Base-by-base conservation (phyloP, 2,113 vertebrate species). In the Malurus melanocephalus region DNA sequence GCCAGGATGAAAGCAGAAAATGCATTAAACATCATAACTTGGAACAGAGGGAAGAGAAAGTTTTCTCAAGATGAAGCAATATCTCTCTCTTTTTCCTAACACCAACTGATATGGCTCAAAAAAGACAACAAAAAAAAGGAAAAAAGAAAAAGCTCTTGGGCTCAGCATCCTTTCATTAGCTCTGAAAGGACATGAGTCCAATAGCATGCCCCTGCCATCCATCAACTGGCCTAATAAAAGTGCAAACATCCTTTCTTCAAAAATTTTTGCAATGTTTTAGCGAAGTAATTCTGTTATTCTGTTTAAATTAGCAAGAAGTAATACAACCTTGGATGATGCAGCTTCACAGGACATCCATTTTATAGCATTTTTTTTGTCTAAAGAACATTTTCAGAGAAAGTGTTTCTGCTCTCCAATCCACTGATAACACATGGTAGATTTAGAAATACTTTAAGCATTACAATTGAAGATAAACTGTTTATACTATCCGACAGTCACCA, bases 81-180 rank as follows among this genome's bases (percentile, higher is more conserved):
- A 60, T 56, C 32, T 73, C 27, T 68, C 49, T 59, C 28, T 64
- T 77, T 88, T 85, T 84, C 26, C 56, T 88, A 81, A 65, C 7
- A 55, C 30, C 55, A 83, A 55, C 42, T 53, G 61, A 85, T 72
- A 61, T 0, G 1, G 28, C 35, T 78, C 13, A 73, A 76, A 43
- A 59, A 35, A 49, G 8, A 7, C 9, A 30, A 56, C 35, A 33
- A 60, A 62, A 40, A 28, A 30, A 7, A 8, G 8, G 30, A 19
- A 28, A 61, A 43, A 26, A 4, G 4, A 32, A 46, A 28, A 78
- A 75, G 55, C 32, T 88, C 38, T 61, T 65, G 46, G 45, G 80
- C 56, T 94, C 78, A 73, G 78, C 42, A 94, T 68, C 74, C 26
- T 95, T 90, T 90, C 91, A 92, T 87, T 61, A 92, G 49, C 20